Evolutionary conservation across 2,113 vertebrate species (phyloP).

Genomic region (Pseudopipra pipra): DNA sequence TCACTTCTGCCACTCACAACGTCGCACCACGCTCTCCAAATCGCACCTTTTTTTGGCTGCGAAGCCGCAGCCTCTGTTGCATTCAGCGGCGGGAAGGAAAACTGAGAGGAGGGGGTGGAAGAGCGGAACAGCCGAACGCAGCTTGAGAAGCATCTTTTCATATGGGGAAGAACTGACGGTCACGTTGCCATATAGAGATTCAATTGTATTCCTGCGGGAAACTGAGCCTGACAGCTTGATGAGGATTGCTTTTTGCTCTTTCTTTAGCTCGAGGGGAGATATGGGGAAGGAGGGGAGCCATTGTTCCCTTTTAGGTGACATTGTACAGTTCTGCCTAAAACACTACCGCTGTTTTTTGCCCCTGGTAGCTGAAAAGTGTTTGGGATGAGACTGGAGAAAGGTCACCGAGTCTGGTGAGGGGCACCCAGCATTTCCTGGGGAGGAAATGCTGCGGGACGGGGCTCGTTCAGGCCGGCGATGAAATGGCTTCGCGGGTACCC

Average conservation of each 20-base stretch:
- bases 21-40: not conserved
- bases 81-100: not conserved
- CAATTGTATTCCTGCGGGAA: not conserved
- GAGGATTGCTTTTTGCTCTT: not conserved
- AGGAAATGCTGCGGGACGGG: not conserved
- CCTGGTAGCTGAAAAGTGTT: not conserved
- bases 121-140: not conserved
- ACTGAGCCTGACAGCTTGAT: not conserved
- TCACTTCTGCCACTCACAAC: constrained; percentile 41
- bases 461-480: not conserved
- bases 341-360: not conserved
- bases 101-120: not conserved
- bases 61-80: constrained; percentile 16
- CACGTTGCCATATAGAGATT: not conserved
- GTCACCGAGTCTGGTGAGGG: not conserved
- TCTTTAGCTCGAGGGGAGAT: not conserved
- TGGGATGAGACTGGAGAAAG: not conserved
- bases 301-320: not conserved
- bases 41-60: constrained; percentile 58
- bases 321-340: not conserved
- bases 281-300: not conserved
- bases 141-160: not conserved
- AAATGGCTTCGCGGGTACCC: not conserved
- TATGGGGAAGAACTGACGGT: not conserved
- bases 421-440: no score